phyloP scores from a whole-genome alignment of 2,888 invertebrate genomes.

The Drosophila limbata region DNA sequence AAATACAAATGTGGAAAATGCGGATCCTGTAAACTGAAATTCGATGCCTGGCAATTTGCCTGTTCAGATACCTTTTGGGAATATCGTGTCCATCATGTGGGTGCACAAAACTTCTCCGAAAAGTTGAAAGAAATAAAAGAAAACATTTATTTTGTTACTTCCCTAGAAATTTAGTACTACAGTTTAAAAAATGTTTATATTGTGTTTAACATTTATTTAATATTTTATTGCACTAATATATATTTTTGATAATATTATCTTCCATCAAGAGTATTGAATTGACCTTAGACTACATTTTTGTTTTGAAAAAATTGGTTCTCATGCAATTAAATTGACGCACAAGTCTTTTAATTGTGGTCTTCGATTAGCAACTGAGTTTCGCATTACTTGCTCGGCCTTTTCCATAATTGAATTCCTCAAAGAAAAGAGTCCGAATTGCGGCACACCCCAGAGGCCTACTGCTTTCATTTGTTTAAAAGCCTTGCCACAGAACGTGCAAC shows the following conservation, averaged over 20 bases:
- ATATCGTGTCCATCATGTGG: not conserved
- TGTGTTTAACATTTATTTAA: not conserved
- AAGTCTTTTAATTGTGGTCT: slow-evolving; percentile 70
- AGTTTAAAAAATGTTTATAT: not conserved
- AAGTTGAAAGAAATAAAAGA: not conserved
- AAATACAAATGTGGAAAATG: not conserved
- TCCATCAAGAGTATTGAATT: not conserved
- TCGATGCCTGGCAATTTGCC: not conserved
- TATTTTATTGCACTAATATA: not conserved
- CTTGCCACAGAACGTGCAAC: slow-evolving; percentile 23
- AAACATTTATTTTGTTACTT: not conserved
- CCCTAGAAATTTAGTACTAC: not conserved
- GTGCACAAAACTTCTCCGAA: not conserved
- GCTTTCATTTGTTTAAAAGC: slow-evolving; percentile 72
- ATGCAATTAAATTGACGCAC: slow-evolving; percentile 52
- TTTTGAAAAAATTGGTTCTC: slow-evolving; percentile 11
- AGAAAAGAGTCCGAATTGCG: slow-evolving; percentile 21
- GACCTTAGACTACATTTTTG: slow-evolving; percentile 8
- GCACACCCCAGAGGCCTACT: slow-evolving; percentile 6
- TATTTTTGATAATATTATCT: too few relatives aligned
- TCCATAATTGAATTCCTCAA: slow-evolving; percentile 55
- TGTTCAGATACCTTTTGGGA: not conserved
- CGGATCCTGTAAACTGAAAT: not conserved
- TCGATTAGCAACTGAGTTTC: slow-evolving; percentile 56
- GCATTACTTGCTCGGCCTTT: slow-evolving; percentile 36